Evolutionary conservation across 2,113 vertebrate species (phyloP).

Genomic region (Ictalurus furcatus): DNA sequence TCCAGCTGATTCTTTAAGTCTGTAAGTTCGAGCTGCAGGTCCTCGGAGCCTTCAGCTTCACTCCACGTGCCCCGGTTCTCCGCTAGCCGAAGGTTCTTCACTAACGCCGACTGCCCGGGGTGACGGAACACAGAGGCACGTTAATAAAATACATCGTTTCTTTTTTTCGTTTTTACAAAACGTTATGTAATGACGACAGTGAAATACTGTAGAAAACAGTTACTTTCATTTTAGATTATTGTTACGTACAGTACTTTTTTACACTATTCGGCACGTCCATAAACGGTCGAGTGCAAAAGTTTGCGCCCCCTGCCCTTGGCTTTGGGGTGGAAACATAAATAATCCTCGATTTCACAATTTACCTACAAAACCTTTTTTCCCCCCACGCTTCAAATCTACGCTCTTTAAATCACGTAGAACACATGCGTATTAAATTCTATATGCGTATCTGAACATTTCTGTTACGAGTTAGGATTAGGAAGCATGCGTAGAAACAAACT

Average conservation of each 20-base stretch:
- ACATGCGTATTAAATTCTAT: no score
- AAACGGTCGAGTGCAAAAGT: no score
- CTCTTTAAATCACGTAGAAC: no score
- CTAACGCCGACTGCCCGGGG: slow-evolving; percentile 55
- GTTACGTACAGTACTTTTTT: no score
- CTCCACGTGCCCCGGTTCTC: slow-evolving; percentile 38
- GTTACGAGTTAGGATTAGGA: neutral
- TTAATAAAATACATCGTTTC: neutral
- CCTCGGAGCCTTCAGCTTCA: slow-evolving; percentile 8
- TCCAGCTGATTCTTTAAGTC: slow-evolving; percentile 78
- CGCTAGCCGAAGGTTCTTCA: slow-evolving; percentile 59
- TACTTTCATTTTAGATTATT: neutral
- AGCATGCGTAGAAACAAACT: neutral
- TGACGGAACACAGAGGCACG: neutral
- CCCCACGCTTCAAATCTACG: no score
- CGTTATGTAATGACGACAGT: neutral
- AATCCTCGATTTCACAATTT: no score
- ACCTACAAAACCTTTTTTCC: no score
- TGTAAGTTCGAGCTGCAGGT: slow-evolving; percentile 61
- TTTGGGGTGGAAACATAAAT: no score
- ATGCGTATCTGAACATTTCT: neutral
- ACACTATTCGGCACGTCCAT: no score
- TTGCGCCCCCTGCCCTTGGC: no score
- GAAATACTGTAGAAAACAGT: neutral
- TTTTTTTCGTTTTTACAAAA: no score